These are phyloP conservation scores for Melanotaenia boesemani DNA, from an alignment of 2,797 vertebrate species.

Conservation along the genomic window DNA sequence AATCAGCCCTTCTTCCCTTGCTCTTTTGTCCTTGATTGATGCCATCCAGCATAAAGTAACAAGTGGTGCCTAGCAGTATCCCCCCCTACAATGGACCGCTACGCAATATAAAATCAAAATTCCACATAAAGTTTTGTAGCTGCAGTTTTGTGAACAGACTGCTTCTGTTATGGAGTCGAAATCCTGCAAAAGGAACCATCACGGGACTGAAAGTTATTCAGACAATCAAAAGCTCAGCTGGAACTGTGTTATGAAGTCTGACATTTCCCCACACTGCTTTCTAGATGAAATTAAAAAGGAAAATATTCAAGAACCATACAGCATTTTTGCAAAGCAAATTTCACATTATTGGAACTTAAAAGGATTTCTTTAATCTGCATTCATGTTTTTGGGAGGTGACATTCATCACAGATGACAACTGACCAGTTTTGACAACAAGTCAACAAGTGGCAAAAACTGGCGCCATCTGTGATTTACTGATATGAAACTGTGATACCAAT, in stretches of 20 bases:
- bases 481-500: conserved; percentile 76
- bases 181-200: conserved; percentile 36
- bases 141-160: conserved; percentile 36
- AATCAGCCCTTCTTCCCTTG: conserved; percentile 40
- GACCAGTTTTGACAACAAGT: conserved; percentile 37
- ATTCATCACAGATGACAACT: conserved; percentile 36
- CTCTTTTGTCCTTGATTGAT: conserved; percentile 24
- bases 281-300: conserved; percentile 31
- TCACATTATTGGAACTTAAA: conserved; percentile 37
- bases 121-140: conserved; percentile 46
- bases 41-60: conserved; percentile 35
- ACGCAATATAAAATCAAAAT: conserved; percentile 39
- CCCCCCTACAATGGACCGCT: conserved; percentile 16
- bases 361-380: conserved; percentile 38
- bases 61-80: conserved; percentile 40
- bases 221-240: conserved; percentile 25
- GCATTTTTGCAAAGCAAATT: conserved; percentile 58
- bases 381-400: conserved; percentile 31
- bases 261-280: conserved; percentile 42
- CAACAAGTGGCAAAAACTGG: conserved; percentile 51
- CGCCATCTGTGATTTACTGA: conserved; percentile 56
- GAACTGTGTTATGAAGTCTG: conserved; percentile 34
- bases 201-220: conserved; percentile 28
- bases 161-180: conserved; percentile 36
- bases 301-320: conserved; percentile 49